Conservation (phyloP, 2,888 invertebrate genomes). For the Byasa hedistus region DNA sequence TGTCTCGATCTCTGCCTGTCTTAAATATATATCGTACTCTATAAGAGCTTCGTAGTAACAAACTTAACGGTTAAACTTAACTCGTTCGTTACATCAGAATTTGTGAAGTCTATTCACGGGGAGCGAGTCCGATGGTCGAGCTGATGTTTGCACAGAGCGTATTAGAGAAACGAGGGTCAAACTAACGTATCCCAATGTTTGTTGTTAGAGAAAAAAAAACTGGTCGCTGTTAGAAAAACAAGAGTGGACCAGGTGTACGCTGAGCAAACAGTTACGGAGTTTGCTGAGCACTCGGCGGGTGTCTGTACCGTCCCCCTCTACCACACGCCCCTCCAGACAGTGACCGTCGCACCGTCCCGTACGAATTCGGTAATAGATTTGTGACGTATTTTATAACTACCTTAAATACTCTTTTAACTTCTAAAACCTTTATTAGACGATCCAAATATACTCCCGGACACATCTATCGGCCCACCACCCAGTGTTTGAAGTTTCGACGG, state of each 20-base stretch:
- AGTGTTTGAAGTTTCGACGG: too few relatives aligned
- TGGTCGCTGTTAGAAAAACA: conserved; percentile 56
- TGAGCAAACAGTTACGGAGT: conserved; percentile 45
- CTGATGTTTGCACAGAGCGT: conserved; percentile 50
- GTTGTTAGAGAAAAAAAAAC: conserved; percentile 47
- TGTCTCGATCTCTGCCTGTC: too few relatives aligned
- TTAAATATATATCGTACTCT: too few relatives aligned
- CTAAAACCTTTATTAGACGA: too few relatives aligned
- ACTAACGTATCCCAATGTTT: conserved; percentile 58
- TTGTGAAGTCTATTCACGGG: too few relatives aligned
- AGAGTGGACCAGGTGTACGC: conserved; percentile 50
- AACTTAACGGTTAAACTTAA: not conserved
- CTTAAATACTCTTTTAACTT: too few relatives aligned
- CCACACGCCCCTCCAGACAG: conserved; percentile 26
- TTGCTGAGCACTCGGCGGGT: conserved; percentile 44
- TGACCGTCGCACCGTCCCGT: too few relatives aligned
- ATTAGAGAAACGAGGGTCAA: conserved; percentile 58
- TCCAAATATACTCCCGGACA: too few relatives aligned
- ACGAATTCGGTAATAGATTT: too few relatives aligned
- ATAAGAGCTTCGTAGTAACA: too few relatives aligned
- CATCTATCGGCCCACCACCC: too few relatives aligned
- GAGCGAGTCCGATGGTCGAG: conserved; percentile 28
- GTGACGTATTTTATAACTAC: too few relatives aligned
- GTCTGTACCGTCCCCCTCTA: conserved; percentile 29
- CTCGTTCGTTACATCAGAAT: not conserved